Base-by-base conservation (phyloP, 1,140 invertebrate species). In the Cardiocondyla obscurior region DNA sequence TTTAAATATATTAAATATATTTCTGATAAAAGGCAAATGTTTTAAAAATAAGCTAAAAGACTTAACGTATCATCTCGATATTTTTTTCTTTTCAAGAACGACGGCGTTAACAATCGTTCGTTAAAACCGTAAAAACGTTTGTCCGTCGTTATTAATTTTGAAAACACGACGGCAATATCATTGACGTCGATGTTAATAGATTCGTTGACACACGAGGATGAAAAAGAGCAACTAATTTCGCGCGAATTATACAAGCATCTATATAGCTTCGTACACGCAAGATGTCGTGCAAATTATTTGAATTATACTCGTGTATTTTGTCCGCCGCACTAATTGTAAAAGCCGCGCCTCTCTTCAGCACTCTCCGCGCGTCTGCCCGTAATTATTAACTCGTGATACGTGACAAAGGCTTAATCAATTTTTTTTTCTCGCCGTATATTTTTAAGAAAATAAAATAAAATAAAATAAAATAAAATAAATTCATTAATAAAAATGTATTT, bases 401-500 rank as follows among this genome's bases (percentile, higher is more conserved):
- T 57, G 19, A 67, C 28, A 49, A 30, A 74, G n/a, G 5, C 42
- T 1, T 10, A 28, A 51, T 64, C 14, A 30, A 62, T 12, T 51
- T n/a, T 0, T 65, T 19, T 22, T 16, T 28, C 8, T 65, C 58
- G 49, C 36, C 19, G n/a, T n/a, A n/a, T n/a, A n/a, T n/a, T n/a
- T n/a, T n/a, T n/a, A n/a, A n/a, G n/a, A n/a, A n/a, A n/a, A n/a
- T n/a, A n/a, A n/a, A n/a, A 19, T 49, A 36, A 25, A 55, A 72
- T 69, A 10, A 49, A 14, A 22, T 22, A 53, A 70, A 70, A 16
- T 51, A n/a, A n/a, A n/a, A n/a, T n/a, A n/a, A n/a, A n/a, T n/a
- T n/a, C n/a, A n/a, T n/a, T n/a, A 8, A 57, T 12, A 0, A 33
- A 69, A 36, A 33, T 53, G 8, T 73, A 92, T 90, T 93, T 79